These are phyloP conservation scores for Stichodactyla mertensii DNA, from an alignment of 64 coral and sea anemone genomes.

Conservation along the genomic window DNA sequence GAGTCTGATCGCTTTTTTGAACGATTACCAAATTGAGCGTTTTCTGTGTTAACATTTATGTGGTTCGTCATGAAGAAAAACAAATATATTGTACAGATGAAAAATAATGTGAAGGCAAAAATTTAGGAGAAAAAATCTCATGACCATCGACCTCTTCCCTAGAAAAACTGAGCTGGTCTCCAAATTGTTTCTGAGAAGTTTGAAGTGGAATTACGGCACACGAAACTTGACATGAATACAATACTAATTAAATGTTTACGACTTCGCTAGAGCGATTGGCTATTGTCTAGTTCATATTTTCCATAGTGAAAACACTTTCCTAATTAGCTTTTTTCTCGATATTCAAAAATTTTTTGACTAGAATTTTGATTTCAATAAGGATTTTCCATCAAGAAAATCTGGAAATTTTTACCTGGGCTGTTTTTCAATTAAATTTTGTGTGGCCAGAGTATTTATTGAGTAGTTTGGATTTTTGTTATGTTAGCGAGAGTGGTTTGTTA, in stretches of 20 bases:
- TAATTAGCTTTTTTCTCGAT: not conserved
- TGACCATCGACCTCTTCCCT: not conserved
- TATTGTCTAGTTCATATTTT: slow-evolving; percentile 12
- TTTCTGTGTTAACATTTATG: not conserved
- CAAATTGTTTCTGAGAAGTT: not conserved
- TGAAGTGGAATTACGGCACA: not conserved
- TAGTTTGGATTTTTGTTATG: too few species aligned
- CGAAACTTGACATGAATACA: not conserved
- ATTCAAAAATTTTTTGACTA: not conserved
- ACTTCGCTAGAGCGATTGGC: not conserved
- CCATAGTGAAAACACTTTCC: not conserved
- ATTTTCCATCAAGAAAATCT: not conserved
- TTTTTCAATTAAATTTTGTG: too few species aligned
- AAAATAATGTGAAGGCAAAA: not conserved
- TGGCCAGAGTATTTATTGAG: not conserved
- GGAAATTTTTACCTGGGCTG: not conserved
- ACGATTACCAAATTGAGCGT: not conserved
- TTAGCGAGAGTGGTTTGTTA: not conserved
- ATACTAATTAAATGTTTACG: not conserved
- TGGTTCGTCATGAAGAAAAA: not conserved
- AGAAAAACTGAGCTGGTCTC: not conserved
- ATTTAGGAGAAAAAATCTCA: not conserved
- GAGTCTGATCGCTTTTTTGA: not conserved
- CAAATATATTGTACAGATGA: not conserved
- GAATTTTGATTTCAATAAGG: not conserved